A percentile compares a stretch with the other conserved stretches of the same genome.
phyloP scores from a whole-genome alignment of 35 echinoderm and acorn worm genomes.

The Heliocidaris tuberculata region DNA sequence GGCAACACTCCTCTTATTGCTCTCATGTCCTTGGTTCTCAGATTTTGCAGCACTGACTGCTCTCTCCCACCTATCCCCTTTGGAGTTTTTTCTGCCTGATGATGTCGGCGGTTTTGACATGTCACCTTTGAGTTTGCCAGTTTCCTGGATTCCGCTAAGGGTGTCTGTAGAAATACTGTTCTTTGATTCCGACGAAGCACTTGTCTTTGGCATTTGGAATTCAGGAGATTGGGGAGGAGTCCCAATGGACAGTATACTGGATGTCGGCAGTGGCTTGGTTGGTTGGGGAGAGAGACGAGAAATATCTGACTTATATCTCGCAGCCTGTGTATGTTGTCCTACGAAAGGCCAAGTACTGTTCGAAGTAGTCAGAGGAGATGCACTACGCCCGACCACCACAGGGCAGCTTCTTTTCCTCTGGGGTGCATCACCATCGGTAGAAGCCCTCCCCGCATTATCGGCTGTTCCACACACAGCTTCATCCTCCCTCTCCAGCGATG shows the following conservation, averaged over 20 bases:
- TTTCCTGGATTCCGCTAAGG: neutral
- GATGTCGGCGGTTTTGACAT: neutral
- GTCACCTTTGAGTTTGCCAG: neutral
- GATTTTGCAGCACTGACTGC: neutral
- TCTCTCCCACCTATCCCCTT: neutral
- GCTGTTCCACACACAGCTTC: neutral
- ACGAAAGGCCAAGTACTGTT: neutral
- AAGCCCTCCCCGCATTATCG: neutral
- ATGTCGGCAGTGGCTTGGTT: neutral
- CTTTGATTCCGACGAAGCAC: neutral
- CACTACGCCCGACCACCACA: neutral
- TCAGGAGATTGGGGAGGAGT: conserved; percentile 34
- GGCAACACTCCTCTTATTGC: neutral
- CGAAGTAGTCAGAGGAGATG: neutral
- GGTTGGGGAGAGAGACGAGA: neutral
- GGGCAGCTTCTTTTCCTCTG: conserved; percentile 31
- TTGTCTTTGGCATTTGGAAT: neutral
- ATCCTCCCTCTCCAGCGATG: conserved; percentile 17
- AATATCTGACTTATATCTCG: neutral
- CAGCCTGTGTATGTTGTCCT: neutral
- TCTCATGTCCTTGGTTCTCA: neutral
- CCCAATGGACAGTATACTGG: neutral
- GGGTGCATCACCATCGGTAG: neutral
- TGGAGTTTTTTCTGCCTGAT: neutral
- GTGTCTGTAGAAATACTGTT: neutral